A percentile compares a stretch with the other conserved stretches of the same genome.
phyloP scores from a whole-genome alignment of 2,797 vertebrate genomes.

The Oreochromis grahami region DNA sequence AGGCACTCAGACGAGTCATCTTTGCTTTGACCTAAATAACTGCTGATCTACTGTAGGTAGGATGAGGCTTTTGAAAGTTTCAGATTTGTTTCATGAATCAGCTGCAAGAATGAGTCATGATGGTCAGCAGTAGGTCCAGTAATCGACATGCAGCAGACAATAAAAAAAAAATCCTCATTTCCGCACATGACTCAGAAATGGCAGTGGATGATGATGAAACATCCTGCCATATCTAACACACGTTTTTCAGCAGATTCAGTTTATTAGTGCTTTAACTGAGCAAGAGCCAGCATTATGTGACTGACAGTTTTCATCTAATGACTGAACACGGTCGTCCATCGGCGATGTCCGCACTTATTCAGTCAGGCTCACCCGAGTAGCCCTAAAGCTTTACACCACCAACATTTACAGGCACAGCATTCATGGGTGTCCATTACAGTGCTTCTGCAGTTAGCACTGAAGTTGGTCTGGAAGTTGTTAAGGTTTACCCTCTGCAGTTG shows the following conservation, averaged over 20 bases:
- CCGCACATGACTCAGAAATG: not conserved
- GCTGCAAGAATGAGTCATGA: not conserved
- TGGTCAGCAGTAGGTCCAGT: not conserved
- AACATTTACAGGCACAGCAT: not conserved
- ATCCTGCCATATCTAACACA: not conserved
- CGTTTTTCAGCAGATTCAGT: not conserved
- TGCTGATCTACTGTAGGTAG: not conserved
- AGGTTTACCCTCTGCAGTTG: not conserved
- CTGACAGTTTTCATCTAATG: not conserved
- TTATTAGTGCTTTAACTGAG: not conserved
- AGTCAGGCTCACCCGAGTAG: not conserved
- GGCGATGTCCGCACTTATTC: not conserved
- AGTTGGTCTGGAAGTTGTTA: not conserved
- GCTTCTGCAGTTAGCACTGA: not conserved
- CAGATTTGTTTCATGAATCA: not conserved
- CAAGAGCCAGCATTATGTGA: not conserved
- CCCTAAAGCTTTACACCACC: not conserved
- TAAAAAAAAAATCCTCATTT: not conserved
- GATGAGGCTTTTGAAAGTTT: not conserved
- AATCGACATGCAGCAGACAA: not conserved
- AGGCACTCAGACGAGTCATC: conserved; percentile 4
- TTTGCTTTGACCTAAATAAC: conserved; percentile 24
- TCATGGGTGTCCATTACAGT: not conserved
- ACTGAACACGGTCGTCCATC: not conserved
- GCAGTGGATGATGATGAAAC: not conserved